A percentile compares a stretch with the other conserved stretches of the same genome.
Conservation (phyloP, 2,113 vertebrate genomes). For the Dipodomys merriami region DNA sequence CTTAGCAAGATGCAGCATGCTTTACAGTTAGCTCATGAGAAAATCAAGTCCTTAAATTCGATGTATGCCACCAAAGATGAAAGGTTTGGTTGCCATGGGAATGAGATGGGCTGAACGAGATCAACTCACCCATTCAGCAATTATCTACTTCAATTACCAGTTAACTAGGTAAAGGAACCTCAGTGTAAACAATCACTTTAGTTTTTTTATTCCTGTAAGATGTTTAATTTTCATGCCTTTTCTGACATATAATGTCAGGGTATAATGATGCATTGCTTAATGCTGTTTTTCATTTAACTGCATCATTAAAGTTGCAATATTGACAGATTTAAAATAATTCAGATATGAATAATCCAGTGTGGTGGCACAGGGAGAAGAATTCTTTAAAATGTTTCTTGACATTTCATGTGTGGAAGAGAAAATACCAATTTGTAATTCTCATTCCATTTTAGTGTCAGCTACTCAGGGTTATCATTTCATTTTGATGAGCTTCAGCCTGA, state of each 20-base stretch:
- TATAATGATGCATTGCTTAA: neutral
- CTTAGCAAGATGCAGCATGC: conserved; percentile 4
- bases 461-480: conserved; percentile 34
- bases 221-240: neutral
- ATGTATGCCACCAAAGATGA: conserved; percentile 44
- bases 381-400: conserved; percentile 28
- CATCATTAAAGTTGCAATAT: conserved; percentile 1
- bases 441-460: conserved; percentile 44
- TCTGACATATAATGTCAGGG: neutral
- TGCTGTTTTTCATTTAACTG: conserved; percentile 6
- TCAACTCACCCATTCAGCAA: conserved; percentile 27
- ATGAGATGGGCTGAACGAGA: conserved; percentile 21
- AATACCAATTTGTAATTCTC: neutral
- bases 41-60: conserved; percentile 55
- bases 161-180: conserved; percentile 61
- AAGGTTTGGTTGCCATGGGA: conserved; percentile 54
- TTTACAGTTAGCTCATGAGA: conserved; percentile 4
- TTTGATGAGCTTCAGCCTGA: neutral
- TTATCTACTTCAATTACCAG: conserved; percentile 64
- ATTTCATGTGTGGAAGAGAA: conserved; percentile 10
- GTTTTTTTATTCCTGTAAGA: conserved; percentile 12
- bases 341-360: neutral
- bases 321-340: conserved; percentile 9
- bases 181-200: conserved; percentile 24
- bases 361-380: neutral